Evolutionary conservation across 2,113 vertebrate species (phyloP).

Genomic region (Corvus moneduloides): DNA sequence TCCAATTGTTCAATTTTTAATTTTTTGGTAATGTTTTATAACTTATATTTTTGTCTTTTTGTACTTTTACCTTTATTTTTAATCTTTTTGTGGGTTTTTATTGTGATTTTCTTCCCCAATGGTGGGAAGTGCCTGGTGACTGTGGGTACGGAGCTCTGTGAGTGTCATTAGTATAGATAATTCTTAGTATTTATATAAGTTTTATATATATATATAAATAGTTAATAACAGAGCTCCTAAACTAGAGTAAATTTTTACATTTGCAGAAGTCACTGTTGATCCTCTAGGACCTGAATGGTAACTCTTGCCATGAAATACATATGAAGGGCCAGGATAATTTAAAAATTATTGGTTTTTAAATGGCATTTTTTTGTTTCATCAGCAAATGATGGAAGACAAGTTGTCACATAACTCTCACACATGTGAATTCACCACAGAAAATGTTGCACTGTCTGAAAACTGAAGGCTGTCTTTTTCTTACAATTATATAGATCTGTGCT

Average conservation of each 20-base stretch:
- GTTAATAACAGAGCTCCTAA: neutral
- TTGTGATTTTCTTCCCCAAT: neutral
- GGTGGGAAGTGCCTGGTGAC: neutral
- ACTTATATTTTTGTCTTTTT: neutral
- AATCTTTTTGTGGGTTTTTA: neutral
- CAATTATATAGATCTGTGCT: neutral
- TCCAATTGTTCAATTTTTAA: too few species aligned
- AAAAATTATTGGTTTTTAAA: neutral
- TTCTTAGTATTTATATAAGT: neutral
- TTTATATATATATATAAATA: neutral
- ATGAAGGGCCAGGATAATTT: neutral
- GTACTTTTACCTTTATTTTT: neutral
- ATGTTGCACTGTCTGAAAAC: neutral
- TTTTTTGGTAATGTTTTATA: neutral
- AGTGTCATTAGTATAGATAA: neutral
- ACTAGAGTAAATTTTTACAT: neutral
- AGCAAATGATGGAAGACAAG: neutral
- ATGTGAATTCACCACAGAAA: neutral
- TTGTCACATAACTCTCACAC: rapidly evolving
- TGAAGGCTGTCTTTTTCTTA: neutral
- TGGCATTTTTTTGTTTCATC: neutral
- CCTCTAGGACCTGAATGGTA: neutral
- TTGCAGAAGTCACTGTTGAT: neutral
- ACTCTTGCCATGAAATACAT: neutral
- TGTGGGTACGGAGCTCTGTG: rapidly evolving